A percentile compares a stretch with the other conserved stretches of the same genome.
Evolutionary conservation across 2,888 invertebrate species (phyloP).

Genomic region (Beris chalybata): DNA sequence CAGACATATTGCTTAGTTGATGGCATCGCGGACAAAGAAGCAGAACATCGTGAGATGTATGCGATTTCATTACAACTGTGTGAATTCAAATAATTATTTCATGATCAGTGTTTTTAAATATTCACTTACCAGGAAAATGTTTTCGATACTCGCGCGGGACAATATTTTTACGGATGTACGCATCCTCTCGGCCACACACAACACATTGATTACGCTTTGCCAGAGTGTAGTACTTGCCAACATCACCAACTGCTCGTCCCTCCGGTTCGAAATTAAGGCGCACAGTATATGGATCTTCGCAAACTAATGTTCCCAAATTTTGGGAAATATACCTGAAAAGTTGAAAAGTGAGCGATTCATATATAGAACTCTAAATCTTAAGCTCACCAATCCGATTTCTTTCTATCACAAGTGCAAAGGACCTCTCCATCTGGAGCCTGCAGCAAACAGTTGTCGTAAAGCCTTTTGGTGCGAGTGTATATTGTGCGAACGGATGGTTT

Average conservation of each 20-base stretch:
- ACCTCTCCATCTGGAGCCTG: slow-evolving; percentile 77
- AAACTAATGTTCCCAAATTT: slow-evolving; percentile 56
- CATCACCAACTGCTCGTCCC: slow-evolving; percentile 69
- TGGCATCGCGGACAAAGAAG: slow-evolving; percentile 74
- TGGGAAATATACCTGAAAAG: slow-evolving; percentile 55
- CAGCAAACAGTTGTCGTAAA: slow-evolving; percentile 78
- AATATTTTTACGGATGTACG: slow-evolving; percentile 76
- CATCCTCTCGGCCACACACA: slow-evolving; percentile 71
- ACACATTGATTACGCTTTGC: slow-evolving; percentile 77
- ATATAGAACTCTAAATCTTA: background rate
- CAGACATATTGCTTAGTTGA: slow-evolving; percentile 67
- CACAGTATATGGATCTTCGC: slow-evolving; percentile 63
- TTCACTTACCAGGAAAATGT: slow-evolving; percentile 66
- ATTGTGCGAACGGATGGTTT: slow-evolving; percentile 30
- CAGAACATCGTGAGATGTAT: slow-evolving; percentile 78
- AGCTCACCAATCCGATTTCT: slow-evolving; percentile 73
- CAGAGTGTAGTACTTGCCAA: slow-evolving; percentile 72
- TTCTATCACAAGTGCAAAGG: slow-evolving; percentile 73
- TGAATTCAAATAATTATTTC: slow-evolving; percentile 45
- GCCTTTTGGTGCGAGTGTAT: slow-evolving; percentile 62
- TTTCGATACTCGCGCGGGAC: slow-evolving; percentile 81
- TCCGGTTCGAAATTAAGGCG: slow-evolving; percentile 76
- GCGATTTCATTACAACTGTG: slow-evolving; percentile 74
- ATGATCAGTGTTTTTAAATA: slow-evolving; percentile 31
- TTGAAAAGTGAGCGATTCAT: too few relatives aligned